Conservation (phyloP, 64 coral and sea anemone genomes). For the Hydrozoanthus tunicans region DNA sequence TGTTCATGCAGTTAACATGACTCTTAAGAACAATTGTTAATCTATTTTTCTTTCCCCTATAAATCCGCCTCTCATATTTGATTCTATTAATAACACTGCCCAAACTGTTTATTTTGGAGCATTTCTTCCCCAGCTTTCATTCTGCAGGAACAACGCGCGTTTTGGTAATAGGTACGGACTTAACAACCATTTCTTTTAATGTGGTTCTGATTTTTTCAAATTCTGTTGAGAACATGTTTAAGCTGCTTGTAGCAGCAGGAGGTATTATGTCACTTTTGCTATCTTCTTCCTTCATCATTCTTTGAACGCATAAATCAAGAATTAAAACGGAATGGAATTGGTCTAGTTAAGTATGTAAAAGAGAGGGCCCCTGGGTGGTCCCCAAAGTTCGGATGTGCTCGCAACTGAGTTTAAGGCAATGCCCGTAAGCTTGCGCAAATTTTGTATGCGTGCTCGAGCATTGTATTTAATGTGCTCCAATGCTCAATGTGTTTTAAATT, state of each 20-base stretch:
- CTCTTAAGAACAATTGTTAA: too few relatives aligned
- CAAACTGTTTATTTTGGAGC: conserved; percentile 4
- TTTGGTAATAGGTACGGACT: conserved; percentile 43
- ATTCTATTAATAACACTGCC: conserved; percentile 21
- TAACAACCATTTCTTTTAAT: conserved; percentile 43
- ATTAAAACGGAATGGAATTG: too few relatives aligned
- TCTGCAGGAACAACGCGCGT: conserved; percentile 34
- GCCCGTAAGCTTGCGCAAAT: too few relatives aligned
- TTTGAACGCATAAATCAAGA: neutral
- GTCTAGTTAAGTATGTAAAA: too few relatives aligned
- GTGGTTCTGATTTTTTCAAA: conserved; percentile 19
- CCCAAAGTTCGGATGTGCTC: too few relatives aligned
- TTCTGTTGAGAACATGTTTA: conserved; percentile 16
- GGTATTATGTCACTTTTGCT: neutral
- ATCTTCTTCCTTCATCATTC: conserved; percentile 16
- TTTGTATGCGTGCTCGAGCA: too few relatives aligned
- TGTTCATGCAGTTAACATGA: too few relatives aligned
- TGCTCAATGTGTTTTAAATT: too few relatives aligned
- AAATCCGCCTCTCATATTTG: conserved; percentile 25
- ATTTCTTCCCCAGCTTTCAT: conserved; percentile 33
- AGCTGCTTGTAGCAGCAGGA: conserved; percentile 25
- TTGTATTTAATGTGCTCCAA: too few relatives aligned
- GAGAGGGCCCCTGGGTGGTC: too few relatives aligned
- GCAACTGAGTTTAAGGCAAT: too few relatives aligned
- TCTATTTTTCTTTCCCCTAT: neutral